These are phyloP conservation scores for Erethizon dorsatum DNA, from an alignment of 2,797 vertebrate genomes.

Conservation along the genomic window DNA sequence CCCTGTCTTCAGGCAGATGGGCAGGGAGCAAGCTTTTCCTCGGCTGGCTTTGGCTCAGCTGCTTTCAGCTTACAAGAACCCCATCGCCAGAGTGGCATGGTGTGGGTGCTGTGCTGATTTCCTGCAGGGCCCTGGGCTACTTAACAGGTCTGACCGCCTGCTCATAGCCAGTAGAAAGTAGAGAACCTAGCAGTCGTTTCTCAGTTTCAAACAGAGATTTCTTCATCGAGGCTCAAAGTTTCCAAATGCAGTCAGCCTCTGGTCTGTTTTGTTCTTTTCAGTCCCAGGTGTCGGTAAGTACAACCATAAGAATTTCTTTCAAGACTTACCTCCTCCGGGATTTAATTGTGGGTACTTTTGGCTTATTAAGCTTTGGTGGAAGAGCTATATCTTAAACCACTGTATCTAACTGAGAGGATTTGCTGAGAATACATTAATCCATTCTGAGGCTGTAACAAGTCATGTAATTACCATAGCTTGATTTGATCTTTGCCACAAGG, in stretches of 20 bases:
- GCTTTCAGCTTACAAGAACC: background rate
- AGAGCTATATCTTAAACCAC: background rate
- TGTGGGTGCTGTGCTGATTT: background rate
- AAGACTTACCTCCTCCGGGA: background rate
- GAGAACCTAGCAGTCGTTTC: background rate
- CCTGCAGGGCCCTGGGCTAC: background rate
- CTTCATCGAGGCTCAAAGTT: background rate
- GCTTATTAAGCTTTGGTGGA: background rate
- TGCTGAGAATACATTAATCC: constrained; percentile 1
- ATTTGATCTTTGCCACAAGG: constrained; percentile 43
- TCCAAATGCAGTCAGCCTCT: background rate
- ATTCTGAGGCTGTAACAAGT: background rate
- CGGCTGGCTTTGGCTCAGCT: background rate
- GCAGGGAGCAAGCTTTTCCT: background rate
- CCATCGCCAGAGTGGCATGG: background rate
- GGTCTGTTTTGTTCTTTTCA: background rate
- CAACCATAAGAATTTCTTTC: background rate
- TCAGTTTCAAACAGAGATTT: background rate
- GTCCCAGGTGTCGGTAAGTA: background rate
- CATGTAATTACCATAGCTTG: background rate
- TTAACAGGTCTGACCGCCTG: background rate
- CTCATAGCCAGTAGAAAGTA: background rate
- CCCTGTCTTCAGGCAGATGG: background rate
- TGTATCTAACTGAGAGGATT: constrained; percentile 42
- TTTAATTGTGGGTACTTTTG: background rate